Percentiles rank a stretch among this genome's conserved stretches.
Conservation (phyloP, 30 jellyfish, hydroid and myxozoan genomes). For the Turritopsis dohrnii region DNA sequence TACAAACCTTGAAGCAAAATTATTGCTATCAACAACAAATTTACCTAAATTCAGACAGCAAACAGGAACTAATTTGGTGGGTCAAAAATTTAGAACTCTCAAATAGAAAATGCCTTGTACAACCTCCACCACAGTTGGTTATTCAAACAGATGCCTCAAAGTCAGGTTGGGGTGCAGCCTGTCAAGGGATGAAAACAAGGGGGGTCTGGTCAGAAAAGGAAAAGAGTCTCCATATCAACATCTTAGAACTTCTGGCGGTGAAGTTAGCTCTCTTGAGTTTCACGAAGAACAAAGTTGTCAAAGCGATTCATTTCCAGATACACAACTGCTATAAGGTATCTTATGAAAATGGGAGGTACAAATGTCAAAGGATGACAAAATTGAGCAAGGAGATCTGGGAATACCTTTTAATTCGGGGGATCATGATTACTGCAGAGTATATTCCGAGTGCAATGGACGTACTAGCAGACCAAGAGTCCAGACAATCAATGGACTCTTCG, state of each 20-base stretch:
- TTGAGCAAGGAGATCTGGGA: neutral
- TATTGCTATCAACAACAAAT: neutral
- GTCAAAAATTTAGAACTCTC: neutral
- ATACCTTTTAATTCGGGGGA: neutral
- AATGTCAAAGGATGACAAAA: no score
- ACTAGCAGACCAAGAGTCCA: constrained; percentile 2
- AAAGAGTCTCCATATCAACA: neutral
- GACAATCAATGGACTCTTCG: neutral
- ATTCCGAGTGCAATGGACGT: neutral
- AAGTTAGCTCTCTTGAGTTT: constrained; percentile 7
- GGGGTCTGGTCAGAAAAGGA: constrained; percentile 8
- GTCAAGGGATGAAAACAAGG: neutral
- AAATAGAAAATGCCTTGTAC: neutral
- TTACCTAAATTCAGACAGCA: neutral
- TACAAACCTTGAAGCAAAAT: neutral
- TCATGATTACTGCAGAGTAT: constrained; percentile 12
- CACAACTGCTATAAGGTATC: no score
- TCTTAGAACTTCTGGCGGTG: neutral
- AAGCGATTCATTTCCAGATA: neutral
- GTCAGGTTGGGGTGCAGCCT: neutral
- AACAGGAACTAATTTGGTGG: constrained; percentile 3
- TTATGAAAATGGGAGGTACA: no score
- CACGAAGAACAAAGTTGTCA: neutral
- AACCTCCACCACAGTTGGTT: neutral
- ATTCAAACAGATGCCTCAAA: constrained; percentile 13